Conservation (phyloP, 2,888 invertebrate species). For the Suillia variegata region DNA sequence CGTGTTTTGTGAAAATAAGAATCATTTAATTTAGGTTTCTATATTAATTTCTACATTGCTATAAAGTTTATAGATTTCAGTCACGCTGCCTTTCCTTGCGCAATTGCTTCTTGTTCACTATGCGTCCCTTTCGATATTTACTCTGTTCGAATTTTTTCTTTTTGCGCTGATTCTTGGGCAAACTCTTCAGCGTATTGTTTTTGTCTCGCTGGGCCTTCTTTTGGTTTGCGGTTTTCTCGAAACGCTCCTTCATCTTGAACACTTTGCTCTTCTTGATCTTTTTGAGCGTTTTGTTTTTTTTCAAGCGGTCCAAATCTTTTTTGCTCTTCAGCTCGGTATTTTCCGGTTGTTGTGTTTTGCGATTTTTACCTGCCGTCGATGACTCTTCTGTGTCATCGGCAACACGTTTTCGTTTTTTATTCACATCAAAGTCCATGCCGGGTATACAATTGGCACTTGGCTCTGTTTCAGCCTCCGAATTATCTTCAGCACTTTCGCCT, state of each 20-base stretch:
- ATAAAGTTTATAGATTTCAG: no score
- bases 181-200: constrained; percentile 47
- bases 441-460: constrained; percentile 42
- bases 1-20: no score
- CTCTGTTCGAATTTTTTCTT: constrained; percentile 44
- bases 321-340: constrained; percentile 59
- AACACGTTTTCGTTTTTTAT: constrained; percentile 32
- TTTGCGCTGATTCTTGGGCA: constrained; percentile 53
- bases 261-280: constrained; percentile 78
- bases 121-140: constrained; percentile 49
- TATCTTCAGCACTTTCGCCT: constrained; percentile 57
- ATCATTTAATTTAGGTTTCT: no score
- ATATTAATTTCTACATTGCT: no score
- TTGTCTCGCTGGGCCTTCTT: constrained; percentile 67
- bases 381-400: not conserved
- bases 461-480: constrained; percentile 16
- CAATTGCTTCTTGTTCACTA: constrained; percentile 46
- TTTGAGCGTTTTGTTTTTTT: constrained; percentile 74
- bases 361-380: not conserved
- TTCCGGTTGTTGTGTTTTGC: not conserved
- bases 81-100: constrained; percentile 23
- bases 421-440: constrained; percentile 53
- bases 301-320: constrained; percentile 72
- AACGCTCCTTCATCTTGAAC: constrained; percentile 75
- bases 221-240: constrained; percentile 72